Evolutionary conservation across 2,113 vertebrate genomes (phyloP).

Genomic region (Alouatta palliata): DNA sequence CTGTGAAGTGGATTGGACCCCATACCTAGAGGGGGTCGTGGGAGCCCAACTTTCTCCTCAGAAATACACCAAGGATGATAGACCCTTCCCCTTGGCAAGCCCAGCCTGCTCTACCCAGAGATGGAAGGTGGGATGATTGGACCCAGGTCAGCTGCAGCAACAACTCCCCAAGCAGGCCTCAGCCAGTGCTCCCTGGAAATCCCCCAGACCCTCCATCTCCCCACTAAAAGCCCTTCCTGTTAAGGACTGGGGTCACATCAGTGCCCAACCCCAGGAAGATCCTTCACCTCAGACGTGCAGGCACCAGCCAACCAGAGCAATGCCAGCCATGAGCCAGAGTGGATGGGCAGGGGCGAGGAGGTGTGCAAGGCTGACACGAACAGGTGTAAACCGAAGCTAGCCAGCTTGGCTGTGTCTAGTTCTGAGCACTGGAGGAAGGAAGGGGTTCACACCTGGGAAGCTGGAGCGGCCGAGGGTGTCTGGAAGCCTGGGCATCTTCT

Average conservation of each 20-base stretch:
- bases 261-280: not conserved
- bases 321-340: not conserved
- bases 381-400: not conserved
- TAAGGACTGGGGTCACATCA: not conserved
- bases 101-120: not conserved
- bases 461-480: not conserved
- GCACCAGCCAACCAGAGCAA: not conserved
- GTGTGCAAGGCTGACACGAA: not conserved
- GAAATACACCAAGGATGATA: not conserved
- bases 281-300: not conserved
- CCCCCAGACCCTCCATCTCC: not conserved
- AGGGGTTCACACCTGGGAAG: slow-evolving; percentile 37
- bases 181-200: not conserved
- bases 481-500: not conserved
- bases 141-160: fast-evolving
- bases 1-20: not conserved
- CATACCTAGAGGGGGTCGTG: not conserved
- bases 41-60: not conserved
- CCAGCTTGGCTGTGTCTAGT: not conserved
- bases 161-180: too few species aligned
- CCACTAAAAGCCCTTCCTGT: not conserved
- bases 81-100: not conserved
- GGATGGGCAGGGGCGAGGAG: not conserved
- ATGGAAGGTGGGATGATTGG: not conserved
- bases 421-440: slow-evolving; percentile 37